Evolutionary conservation across 2,888 invertebrate genomes (phyloP).

Genomic region (Erpobdella octoculata): DNA sequence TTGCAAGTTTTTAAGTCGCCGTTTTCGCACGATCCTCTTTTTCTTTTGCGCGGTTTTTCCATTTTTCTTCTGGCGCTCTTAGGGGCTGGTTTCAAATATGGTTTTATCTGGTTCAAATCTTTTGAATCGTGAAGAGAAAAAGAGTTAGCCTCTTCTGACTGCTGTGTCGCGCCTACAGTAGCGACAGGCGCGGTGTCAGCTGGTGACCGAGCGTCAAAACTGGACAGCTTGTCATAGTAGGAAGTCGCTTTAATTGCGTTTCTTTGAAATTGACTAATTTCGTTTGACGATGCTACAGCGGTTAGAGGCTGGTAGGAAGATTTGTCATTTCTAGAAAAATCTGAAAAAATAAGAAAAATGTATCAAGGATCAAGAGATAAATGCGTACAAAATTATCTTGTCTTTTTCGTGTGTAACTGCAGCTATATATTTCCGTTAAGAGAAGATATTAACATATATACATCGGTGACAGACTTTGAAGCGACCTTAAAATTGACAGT

Average conservation of each 20-base stretch:
- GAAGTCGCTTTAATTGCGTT: conserved; percentile 5
- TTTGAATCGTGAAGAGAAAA: conserved; percentile 10
- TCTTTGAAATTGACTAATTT: not conserved
- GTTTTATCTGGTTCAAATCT: conserved; percentile 11
- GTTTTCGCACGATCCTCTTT: conserved; percentile 31
- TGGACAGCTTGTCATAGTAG: conserved; percentile 1
- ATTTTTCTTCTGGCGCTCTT: conserved; percentile 49
- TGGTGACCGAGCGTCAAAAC: conserved; percentile 3
- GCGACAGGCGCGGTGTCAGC: too few relatives aligned
- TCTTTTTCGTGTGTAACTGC: too few relatives aligned
- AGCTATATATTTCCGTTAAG: too few relatives aligned
- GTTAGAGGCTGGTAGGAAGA: not conserved
- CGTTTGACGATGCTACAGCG: not conserved
- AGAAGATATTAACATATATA: too few relatives aligned
- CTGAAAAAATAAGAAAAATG: not conserved
- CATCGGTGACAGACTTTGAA: too few relatives aligned
- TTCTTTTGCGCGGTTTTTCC: conserved; percentile 47
- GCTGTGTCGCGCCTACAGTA: not conserved
- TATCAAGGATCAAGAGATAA: not conserved
- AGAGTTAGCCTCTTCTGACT: not conserved
- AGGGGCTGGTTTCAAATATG: conserved; percentile 14
- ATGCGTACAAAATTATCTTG: too few relatives aligned
- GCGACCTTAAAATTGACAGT: too few relatives aligned
- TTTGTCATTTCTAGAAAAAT: not conserved
- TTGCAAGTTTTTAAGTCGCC: not conserved